These are phyloP conservation scores for Hippocampus mohnikei DNA, from an alignment of 2,113 vertebrate genomes.

Conservation along the genomic window DNA sequence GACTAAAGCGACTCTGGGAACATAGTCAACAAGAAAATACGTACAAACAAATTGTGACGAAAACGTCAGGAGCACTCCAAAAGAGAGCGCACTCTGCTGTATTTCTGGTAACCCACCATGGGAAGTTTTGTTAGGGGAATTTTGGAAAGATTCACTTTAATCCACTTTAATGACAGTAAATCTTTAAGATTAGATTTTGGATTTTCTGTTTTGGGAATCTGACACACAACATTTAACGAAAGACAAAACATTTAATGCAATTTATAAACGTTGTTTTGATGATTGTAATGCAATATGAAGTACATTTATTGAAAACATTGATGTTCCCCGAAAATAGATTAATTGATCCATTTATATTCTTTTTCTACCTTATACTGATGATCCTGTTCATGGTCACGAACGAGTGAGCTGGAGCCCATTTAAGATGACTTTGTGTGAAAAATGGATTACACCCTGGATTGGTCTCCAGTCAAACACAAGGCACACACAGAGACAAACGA, in stretches of 20 bases:
- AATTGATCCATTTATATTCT: not conserved
- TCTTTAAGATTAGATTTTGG: not conserved
- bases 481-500: not conserved
- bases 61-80: not conserved
- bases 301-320: not conserved
- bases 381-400: not conserved
- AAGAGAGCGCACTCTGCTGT: not conserved
- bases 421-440: not conserved
- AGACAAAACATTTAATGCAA: not conserved
- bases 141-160: slow-evolving; percentile 2
- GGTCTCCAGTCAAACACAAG: not conserved
- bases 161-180: not conserved
- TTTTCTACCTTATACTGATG: not conserved
- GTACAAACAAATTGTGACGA: not conserved
- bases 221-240: not conserved
- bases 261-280: not conserved
- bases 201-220: not conserved
- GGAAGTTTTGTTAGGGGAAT: not conserved
- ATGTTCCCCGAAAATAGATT: not conserved
- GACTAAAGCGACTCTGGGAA: not conserved
- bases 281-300: not conserved
- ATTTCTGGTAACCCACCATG: not conserved
- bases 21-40: slow-evolving; percentile 1
- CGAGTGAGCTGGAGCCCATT: not conserved
- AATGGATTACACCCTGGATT: not conserved